Evolutionary conservation across 2,888 invertebrate species (phyloP).

Genomic region (Suillia variegata): DNA sequence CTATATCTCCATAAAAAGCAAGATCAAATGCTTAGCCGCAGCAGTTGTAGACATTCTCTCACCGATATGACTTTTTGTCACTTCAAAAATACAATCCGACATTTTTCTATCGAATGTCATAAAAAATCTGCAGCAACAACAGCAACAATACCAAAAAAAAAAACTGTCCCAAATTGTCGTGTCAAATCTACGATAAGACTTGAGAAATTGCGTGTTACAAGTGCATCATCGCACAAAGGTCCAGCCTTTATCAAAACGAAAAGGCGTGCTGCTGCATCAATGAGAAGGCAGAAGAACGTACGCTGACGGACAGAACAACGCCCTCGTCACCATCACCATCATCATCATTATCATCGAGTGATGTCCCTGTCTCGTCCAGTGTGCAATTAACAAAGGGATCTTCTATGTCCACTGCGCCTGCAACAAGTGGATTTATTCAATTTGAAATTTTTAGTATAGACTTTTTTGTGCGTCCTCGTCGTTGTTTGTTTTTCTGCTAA

Average conservation of each 20-base stretch:
- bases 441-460: background rate
- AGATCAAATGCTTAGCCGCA: background rate
- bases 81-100: conserved; percentile 8
- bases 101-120: conserved; percentile 5
- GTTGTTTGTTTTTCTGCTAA: conserved; percentile 19
- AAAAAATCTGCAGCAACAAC: background rate
- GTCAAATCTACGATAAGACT: conserved; percentile 34
- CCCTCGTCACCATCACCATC: too few species aligned
- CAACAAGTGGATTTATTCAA: conserved; percentile 5
- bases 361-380: too few species aligned
- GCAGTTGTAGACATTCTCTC: background rate
- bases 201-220: conserved; percentile 28
- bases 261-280: background rate
- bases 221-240: background rate
- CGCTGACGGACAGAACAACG: background rate
- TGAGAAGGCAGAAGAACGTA: background rate
- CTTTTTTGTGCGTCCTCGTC: background rate
- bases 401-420: background rate
- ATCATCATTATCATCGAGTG: too few species aligned
- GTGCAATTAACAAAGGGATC: conserved; percentile 3
- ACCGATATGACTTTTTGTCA: background rate
- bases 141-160: conserved; percentile 23
- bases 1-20: background rate
- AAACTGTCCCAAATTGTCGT: conserved; percentile 13
- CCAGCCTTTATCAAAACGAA: background rate